Evolutionary conservation across 2,888 invertebrate genomes (phyloP), one percentile per base, ranked within the genome.

Genomic region (Vesta saturnalis): DNA sequence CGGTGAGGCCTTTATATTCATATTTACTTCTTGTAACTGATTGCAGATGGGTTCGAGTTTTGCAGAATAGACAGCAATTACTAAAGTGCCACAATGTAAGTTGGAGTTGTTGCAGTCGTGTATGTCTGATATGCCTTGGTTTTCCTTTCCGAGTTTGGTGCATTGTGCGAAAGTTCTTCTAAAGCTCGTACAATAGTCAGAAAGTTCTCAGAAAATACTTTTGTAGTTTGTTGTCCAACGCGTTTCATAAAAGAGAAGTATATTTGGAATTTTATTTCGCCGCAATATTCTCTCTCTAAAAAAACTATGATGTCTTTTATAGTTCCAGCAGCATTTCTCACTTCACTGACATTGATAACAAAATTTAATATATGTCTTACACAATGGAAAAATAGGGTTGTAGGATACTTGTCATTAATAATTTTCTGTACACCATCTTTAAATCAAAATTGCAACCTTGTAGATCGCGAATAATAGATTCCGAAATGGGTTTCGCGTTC

Each of bases 151-250:
- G 30, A 6, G 10, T 30, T 6, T 30, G 5, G 30, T 30, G 30
- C 5, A 6, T 30, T 30, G 6, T 30, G 22, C 15, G 22, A 56
- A 56, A 15, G 19, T 56, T 56, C n/a, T n/a, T n/a, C n/a, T n/a
- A n/a, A n/a, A 10, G 22, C n/a, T n/a, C n/a, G n/a, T n/a, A n/a
- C n/a, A n/a, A n/a, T n/a, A n/a, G n/a, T n/a, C n/a, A 30, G 1
- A 1, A 23, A 30, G 22, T 15, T n/a, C 14, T 56, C 56, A 12
- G 1, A n/a, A n/a, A n/a, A 56, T 56, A 15, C 22, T 22, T 55
- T 55, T 55, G 15, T 55, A 55, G 3, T 56, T 56, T 1, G 56
- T n/a, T 10, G 14, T 15, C 56, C 56, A 56, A 8, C 30, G 15
- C 5, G 30, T 10, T 56, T 56, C 55, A 12, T 6, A 55, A 21